These are phyloP conservation scores for Myocastor coypus DNA, from an alignment of 2,113 vertebrate genomes.

Conservation along the genomic window DNA sequence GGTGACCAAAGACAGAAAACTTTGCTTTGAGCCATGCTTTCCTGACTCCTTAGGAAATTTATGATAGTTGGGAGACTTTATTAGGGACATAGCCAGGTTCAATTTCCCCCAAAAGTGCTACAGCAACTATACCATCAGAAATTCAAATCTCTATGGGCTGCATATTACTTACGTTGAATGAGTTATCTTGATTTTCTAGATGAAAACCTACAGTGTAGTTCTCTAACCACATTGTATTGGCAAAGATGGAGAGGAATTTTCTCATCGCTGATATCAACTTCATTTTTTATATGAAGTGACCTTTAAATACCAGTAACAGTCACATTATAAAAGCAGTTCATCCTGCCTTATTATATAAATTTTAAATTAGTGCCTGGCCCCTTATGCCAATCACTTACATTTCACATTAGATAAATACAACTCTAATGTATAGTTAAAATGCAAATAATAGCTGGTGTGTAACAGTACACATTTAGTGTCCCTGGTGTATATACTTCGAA, in stretches of 20 bases:
- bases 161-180: neutral
- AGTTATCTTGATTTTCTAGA: neutral
- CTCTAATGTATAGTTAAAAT: conserved; percentile 5
- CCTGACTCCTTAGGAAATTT: neutral
- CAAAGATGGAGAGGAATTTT: neutral
- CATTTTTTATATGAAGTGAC: neutral
- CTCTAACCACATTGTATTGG: neutral
- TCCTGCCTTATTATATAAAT: neutral
- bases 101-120: neutral
- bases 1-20: neutral
- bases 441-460: neutral
- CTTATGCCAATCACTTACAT: neutral
- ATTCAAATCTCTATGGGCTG: neutral
- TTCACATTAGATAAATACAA: conserved; percentile 6
- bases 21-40: neutral
- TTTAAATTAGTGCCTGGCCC: neutral
- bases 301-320: neutral
- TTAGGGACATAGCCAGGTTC: neutral
- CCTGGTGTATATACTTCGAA: neutral
- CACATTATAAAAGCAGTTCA: neutral
- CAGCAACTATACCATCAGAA: neutral
- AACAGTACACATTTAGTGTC: neutral
- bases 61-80: neutral
- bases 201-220: neutral
- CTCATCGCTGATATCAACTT: neutral